Evolutionary conservation across 2,888 invertebrate species (phyloP), one percentile per base, ranked within the genome.

Genomic region (Drosophila lacicola): DNA sequence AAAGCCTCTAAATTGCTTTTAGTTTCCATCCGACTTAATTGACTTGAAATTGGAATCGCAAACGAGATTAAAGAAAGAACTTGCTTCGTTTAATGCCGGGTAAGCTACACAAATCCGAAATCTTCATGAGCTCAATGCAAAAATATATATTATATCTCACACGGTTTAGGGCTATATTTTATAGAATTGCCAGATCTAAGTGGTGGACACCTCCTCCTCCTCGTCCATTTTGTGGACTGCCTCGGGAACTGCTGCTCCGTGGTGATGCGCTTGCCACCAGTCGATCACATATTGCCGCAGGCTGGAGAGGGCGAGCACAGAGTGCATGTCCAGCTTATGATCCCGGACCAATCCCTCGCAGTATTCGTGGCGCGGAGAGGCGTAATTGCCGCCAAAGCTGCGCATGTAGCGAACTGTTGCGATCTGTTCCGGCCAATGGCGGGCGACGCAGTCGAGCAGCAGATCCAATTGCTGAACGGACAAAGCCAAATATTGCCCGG

Each of bases 361-460:
- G 70, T 89, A 92, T 6, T 78, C 80, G 1, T 70, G 64, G 0
- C 72, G 66, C 1, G 88, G 78, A 36, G 86, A 87, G 13, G 86
- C 84, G 10, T 88, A 91, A 37, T 69, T 61, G 5, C 86, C 81
- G 11, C 92, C 92, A 70, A 88, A 88, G 44, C 51, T 70, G 4
- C 80, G 86, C 9, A 92, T 74, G 44, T 90, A 89, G 3, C 82
- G 67, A 4, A 92, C 69, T 63, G 78, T 75, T 3, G 85, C 84
- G 34, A 91, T 42, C 36, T 90, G 73, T 4, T 84, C 70, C 4
- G 80, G 81, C 70, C 89, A 92, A 51, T 91, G 83, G 0, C 90
- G 86, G 14, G 89, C 83, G 2, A 85, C 74, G 63, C 91, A 92
- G 13, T 81, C 80, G 3, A 92, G 81, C n/a, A 92, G 41, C 42